phyloP scores from a whole-genome alignment of 2,113 vertebrate genomes.

The Chaetops frenatus region DNA sequence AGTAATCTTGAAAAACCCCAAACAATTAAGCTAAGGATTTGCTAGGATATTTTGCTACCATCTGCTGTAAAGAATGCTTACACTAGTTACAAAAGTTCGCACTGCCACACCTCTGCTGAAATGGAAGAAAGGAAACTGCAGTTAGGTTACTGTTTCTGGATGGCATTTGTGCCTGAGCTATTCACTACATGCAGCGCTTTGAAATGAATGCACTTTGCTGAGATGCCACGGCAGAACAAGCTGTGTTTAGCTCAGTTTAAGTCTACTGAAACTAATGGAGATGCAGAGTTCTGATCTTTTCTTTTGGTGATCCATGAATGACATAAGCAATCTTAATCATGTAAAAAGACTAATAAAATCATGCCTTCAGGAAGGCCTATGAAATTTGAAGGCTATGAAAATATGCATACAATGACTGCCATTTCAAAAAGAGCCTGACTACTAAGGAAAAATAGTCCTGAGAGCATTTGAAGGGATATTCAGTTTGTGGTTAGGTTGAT shows the following conservation, averaged over 20 bases:
- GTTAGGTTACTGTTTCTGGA: not conserved
- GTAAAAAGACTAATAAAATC: not conserved
- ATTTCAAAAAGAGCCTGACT: not conserved
- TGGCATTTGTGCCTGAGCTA: not conserved
- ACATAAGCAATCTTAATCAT: not conserved
- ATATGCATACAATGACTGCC: not conserved
- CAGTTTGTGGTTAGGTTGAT: not conserved
- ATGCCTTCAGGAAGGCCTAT: not conserved
- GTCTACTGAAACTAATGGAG: not conserved
- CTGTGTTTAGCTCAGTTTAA: not conserved
- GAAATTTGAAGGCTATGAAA: not conserved
- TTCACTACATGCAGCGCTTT: fast-evolving
- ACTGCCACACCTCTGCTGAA: not conserved
- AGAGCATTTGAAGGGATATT: not conserved
- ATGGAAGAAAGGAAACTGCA: not conserved
- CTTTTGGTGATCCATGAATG: not conserved
- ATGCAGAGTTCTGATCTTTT: not conserved
- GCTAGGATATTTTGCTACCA: not conserved
- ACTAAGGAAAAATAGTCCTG: not conserved
- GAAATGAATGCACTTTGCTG: not conserved
- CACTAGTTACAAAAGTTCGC: not conserved
- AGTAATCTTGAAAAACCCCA: not conserved
- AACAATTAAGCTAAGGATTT: not conserved
- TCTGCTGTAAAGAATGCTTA: not conserved
- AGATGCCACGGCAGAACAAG: not conserved